Evolutionary conservation across 2,888 invertebrate species (phyloP), one percentile per base, ranked within the genome.

Genomic region (Chesias legatella): DNA sequence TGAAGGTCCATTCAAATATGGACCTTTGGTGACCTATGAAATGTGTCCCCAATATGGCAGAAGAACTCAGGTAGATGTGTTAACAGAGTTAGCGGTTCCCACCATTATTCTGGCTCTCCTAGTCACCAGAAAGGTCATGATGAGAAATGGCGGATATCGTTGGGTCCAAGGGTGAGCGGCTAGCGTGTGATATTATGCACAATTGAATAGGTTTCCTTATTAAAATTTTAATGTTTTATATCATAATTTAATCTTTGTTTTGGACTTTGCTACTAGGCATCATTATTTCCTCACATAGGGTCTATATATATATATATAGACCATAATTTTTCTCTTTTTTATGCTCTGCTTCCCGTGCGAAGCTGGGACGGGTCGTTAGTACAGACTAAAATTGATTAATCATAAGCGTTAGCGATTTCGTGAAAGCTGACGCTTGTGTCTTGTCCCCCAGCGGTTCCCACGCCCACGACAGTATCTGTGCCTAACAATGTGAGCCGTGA

Each of bases 71-170:
- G 62, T 69, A 71, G 51, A 70, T n/a, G n/a, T n/a, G n/a, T 72
- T 73, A 77, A 75, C 69, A 74, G 69, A 68, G 70, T 74, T 73
- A 79, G 74, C 71, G 75, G 68, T 72, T 77, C 69, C 63, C 69
- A 72, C 73, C 69, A 73, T 78, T 77, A 79, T 73, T 66, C 60
- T 61, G 64, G 74, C 78, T 75, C 78, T 77, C 79, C 75, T 73
- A 75, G 78, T 77, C 76, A 74, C 66, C 58, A 65, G 61, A 67
- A 74, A 81, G 79, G 79, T 69, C 79, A 63, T 68, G 69, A 74
- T 77, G 75, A 79, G 78, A 75, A 79, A 79, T 76, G 70, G 66
- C 72, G 64, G 63, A 58, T n/a, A 51, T 57, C 42, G 24, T 42
- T 11, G 43, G 66, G 60, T 48, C 2, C 37, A 53, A 57, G 33